phyloP scores from a whole-genome alignment of 2,113 vertebrate species.

The Panthera tigris region DNA sequence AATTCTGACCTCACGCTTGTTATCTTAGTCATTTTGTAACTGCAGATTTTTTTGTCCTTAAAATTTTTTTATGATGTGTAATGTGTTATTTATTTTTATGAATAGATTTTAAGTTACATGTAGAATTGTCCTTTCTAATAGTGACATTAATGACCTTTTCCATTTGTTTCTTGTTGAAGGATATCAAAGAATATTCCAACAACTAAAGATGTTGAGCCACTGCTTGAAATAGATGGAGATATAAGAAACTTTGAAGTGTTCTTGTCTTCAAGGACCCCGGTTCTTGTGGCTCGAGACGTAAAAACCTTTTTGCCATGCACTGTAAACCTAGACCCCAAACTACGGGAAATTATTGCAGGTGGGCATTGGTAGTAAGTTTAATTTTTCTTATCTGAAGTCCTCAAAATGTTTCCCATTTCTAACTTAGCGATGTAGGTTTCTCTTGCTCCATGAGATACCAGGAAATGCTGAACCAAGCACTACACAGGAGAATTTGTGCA shows the following conservation, averaged over 20 bases:
- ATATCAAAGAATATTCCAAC: constrained; percentile 98
- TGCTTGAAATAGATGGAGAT: constrained; percentile 98
- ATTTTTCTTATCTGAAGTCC: background rate
- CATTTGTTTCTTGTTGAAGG: constrained; percentile 80
- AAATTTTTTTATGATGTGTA: background rate
- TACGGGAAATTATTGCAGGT: constrained; percentile 99
- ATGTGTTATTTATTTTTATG: background rate
- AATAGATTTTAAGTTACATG: background rate
- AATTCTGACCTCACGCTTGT: background rate
- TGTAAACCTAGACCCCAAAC: constrained; percentile 97
- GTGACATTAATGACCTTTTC: background rate
- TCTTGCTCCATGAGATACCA: background rate
- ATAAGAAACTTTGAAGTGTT: constrained; percentile 98
- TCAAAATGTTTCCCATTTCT: background rate
- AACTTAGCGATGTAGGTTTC: background rate
- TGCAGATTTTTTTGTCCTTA: background rate
- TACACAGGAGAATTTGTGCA: background rate
- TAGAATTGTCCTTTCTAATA: background rate
- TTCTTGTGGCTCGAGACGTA: constrained; percentile 94
- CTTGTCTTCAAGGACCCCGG: constrained; percentile 95
- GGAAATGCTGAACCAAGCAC: background rate
- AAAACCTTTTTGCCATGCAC: constrained; percentile 97
- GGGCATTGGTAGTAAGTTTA: background rate
- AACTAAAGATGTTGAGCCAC: constrained; percentile 97
- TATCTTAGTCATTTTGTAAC: background rate